phyloP scores from a whole-genome alignment of 35 echinoderm and acorn worm genomes.

The Lytechinus variegatus region DNA sequence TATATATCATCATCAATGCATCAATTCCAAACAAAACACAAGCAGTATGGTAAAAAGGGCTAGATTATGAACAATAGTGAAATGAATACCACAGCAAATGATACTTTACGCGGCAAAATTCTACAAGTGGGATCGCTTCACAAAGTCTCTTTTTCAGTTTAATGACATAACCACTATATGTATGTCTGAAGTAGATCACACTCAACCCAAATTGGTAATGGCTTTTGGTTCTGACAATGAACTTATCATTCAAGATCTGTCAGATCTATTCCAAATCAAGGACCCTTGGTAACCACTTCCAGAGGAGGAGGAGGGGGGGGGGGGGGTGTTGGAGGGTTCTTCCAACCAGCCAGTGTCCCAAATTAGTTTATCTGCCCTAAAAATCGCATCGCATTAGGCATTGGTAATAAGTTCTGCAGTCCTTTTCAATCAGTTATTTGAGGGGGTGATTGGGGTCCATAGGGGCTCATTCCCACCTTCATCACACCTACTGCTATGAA shows the following conservation, averaged over 20 bases:
- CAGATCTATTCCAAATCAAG: background rate
- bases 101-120: background rate
- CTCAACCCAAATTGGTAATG: background rate
- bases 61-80: no score
- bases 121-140: background rate
- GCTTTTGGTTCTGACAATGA: background rate
- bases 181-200: background rate
- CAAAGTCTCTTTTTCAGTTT: background rate
- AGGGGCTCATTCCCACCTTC: conserved; percentile 1
- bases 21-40: no score
- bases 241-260: background rate
- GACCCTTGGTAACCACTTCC: background rate
- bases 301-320: background rate
- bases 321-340: background rate
- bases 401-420: background rate
- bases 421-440: background rate
- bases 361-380: background rate
- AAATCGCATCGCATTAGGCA: background rate
- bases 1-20: no score
- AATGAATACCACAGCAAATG: no score
- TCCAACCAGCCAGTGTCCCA: background rate
- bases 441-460: background rate
- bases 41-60: no score
- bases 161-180: background rate
- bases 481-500: background rate